These are phyloP conservation scores for Bradypodion ventrale DNA, from an alignment of 2,797 vertebrate genomes.

Conservation along the genomic window DNA sequence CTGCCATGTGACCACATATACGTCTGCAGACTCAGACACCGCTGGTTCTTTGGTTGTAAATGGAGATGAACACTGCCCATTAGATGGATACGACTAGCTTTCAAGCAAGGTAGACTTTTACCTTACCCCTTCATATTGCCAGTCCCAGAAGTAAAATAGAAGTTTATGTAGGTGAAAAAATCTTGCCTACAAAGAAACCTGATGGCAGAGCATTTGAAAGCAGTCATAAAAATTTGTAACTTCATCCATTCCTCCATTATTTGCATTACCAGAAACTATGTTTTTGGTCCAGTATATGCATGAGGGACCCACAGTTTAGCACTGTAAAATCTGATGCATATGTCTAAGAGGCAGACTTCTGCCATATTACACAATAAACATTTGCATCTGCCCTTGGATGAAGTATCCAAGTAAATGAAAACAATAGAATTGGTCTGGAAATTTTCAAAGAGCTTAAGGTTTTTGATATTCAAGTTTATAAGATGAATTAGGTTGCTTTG, in stretches of 20 bases:
- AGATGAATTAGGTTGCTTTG: constrained; percentile 26
- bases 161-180: background rate
- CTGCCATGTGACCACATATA: too few species aligned
- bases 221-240: background rate
- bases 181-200: background rate
- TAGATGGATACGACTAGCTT: too few species aligned
- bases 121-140: background rate
- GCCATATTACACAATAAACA: background rate
- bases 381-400: background rate
- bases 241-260: background rate
- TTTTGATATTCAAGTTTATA: constrained; percentile 19
- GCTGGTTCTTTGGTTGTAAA: too few species aligned
- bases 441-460: constrained; percentile 13
- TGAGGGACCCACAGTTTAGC: background rate
- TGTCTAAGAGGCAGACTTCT: background rate
- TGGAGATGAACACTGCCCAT: too few species aligned
- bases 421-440: background rate
- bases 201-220: background rate
- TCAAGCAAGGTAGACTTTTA: too few species aligned
- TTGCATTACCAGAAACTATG: background rate
- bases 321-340: background rate
- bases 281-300: background rate
- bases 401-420: background rate
- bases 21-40: too few species aligned
- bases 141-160: background rate